Evolutionary conservation across 2,888 invertebrate species (phyloP), one percentile per base, ranked within the genome.

Genomic region (Eugnorisma glareosa): DNA sequence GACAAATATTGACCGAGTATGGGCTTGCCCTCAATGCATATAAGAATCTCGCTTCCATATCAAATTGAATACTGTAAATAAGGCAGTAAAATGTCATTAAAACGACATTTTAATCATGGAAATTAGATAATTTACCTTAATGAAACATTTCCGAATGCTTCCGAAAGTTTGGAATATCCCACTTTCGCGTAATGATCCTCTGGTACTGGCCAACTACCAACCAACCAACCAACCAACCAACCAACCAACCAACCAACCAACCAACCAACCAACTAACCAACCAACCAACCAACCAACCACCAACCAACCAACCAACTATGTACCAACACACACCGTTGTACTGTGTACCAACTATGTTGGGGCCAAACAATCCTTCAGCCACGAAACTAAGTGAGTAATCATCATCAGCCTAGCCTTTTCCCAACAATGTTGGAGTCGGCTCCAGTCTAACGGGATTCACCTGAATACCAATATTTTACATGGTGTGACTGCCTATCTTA

Each of bases 1-100:
- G 64, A 31, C 64, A 54, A 73, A 66, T 40, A 40, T 72, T 75
- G 54, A 57, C 40, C 67, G 24, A 13, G 0, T 57, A 75, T 43
- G 11, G 69, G 31, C 66, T 37, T 69, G 59, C 28, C 51, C 45
- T 67, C 66, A 40, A 69, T 76, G 43, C 64, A 61, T 75, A 68
- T 28, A n/a, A 45, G 35, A 73, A 18, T 11, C 24, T 4, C 40
- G 18, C 18, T n/a, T 10, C 48, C 48, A 54, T 35, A 43, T 2
- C 43, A 40, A 61, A 70, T 70, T 61, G 13, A 57, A 81, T 63
- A 37, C 73, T 73, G 35, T 73, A 73, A 70, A 79, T 35, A 67
- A 6, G 31, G 8, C 48, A 69, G 43, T 67, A 66, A 78, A 72
- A 68, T 72, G 8, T 76, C 15, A 63, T 51, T 54, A 35, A 61